Evolutionary conservation across 2,888 invertebrate genomes (phyloP).

Genomic region (Protula sp.): DNA sequence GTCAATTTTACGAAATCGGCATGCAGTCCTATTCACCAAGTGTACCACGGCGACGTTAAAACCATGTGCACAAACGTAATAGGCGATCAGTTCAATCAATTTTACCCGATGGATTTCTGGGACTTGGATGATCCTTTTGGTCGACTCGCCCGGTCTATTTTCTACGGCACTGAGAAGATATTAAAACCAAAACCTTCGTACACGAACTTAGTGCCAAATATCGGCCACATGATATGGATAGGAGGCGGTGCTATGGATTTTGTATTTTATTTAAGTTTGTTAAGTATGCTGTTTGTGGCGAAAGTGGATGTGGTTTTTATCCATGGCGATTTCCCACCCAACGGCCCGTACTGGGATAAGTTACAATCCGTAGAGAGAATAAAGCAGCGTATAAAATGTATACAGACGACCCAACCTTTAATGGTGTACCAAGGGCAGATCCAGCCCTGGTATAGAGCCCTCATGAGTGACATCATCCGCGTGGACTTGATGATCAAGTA

Average conservation of each 20-base stretch:
- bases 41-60: slow-evolving; percentile 3
- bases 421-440: neutral
- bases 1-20: neutral
- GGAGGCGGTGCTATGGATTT: slow-evolving; percentile 32
- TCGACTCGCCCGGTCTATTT: slow-evolving; percentile 20
- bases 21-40: slow-evolving; percentile 7
- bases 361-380: neutral
- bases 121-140: slow-evolving; percentile 23
- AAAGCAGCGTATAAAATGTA: neutral
- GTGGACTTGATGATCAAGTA: slow-evolving; percentile 3
- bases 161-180: slow-evolving; percentile 25
- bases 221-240: slow-evolving; percentile 42
- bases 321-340: neutral
- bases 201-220: slow-evolving; percentile 29
- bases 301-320: slow-evolving; percentile 1
- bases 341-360: slow-evolving; percentile 4
- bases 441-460: neutral
- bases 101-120: slow-evolving; percentile 29
- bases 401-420: neutral
- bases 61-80: neutral
- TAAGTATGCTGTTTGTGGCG: slow-evolving; percentile 32
- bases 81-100: neutral
- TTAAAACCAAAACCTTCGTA: slow-evolving; percentile 2
- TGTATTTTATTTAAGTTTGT: slow-evolving; percentile 36
- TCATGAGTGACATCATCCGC: slow-evolving; percentile 2